Evolutionary conservation across 2,797 vertebrate genomes (phyloP).

Genomic region (Etheostoma perlongum): DNA sequence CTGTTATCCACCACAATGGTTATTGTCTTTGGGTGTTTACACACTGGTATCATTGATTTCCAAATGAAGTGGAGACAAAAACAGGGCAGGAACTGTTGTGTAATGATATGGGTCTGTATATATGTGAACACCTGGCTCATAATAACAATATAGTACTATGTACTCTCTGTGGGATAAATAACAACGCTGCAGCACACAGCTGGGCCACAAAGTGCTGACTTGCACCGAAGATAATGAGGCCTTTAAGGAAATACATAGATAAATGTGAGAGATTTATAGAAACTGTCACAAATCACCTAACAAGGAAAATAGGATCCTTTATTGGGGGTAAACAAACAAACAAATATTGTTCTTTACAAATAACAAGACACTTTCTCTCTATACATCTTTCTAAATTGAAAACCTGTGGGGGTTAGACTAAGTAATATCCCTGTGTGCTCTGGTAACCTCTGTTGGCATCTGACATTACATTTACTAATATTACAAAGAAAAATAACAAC

Average conservation of each 20-base stretch:
- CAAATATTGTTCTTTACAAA: not conserved
- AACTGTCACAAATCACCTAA: not conserved
- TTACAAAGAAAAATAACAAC: not conserved
- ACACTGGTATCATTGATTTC: conserved; percentile 66
- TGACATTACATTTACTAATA: not conserved
- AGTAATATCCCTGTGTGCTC: not conserved
- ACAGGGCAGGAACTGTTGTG: conserved; percentile 81
- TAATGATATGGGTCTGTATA: conserved; percentile 63
- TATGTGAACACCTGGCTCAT: conserved; percentile 73
- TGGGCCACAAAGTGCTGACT: conserved; percentile 56
- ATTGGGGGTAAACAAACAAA: not conserved
- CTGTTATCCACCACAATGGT: conserved; percentile 80
- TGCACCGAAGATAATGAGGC: conserved; percentile 1
- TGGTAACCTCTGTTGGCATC: not conserved
- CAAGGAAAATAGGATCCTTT: not conserved
- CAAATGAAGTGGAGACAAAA: conserved; percentile 69
- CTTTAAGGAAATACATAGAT: conserved; percentile 12
- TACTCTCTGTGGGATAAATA: conserved; percentile 60
- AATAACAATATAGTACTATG: conserved; percentile 69
- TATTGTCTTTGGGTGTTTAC: conserved; percentile 84
- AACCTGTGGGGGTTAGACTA: not conserved
- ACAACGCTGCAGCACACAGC: conserved; percentile 53
- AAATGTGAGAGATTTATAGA: not conserved
- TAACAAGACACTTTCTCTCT: too few relatives aligned
- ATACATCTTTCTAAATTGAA: not conserved